phyloP scores from a whole-genome alignment of 23 tunicate species.

The Diplosoma virens region DNA sequence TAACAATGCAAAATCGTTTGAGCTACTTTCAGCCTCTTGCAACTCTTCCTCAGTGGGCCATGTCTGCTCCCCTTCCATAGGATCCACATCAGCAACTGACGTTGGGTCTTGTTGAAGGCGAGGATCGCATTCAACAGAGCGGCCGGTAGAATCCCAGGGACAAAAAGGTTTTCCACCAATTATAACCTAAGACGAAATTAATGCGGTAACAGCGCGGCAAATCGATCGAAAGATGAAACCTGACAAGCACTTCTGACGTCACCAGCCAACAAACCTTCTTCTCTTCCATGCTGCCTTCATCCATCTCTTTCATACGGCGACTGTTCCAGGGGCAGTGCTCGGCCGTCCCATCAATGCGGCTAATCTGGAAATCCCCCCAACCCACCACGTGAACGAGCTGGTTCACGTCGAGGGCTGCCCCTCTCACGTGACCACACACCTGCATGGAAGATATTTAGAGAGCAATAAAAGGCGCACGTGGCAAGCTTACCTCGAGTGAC shows the following conservation, averaged over 20 bases:
- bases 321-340: constrained; percentile 59
- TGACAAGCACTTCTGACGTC: not conserved
- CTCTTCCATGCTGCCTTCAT: too few species aligned
- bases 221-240: not conserved
- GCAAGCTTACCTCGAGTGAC: constrained; percentile 20
- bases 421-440: constrained; percentile 82
- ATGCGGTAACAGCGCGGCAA: not conserved
- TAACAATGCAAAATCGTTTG: too few species aligned
- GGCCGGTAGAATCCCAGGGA: constrained; percentile 6
- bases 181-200: constrained; percentile 9
- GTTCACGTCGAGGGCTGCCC: constrained; percentile 64
- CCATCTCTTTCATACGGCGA: not conserved
- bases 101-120: constrained; percentile 36
- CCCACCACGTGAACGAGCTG: constrained; percentile 82
- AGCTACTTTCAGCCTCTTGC: constrained; percentile 66
- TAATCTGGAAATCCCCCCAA: constrained; percentile 86
- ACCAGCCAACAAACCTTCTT: not conserved
- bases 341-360: constrained; percentile 49
- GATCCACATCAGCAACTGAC: constrained; percentile 82
- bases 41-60: constrained; percentile 98
- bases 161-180: constrained; percentile 29
- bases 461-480: not conserved
- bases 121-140: constrained; percentile 34
- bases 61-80: constrained; percentile 95
- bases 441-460: constrained; percentile 1